phyloP scores from a whole-genome alignment of 1,140 invertebrate species.

The Periplaneta americana region DNA sequence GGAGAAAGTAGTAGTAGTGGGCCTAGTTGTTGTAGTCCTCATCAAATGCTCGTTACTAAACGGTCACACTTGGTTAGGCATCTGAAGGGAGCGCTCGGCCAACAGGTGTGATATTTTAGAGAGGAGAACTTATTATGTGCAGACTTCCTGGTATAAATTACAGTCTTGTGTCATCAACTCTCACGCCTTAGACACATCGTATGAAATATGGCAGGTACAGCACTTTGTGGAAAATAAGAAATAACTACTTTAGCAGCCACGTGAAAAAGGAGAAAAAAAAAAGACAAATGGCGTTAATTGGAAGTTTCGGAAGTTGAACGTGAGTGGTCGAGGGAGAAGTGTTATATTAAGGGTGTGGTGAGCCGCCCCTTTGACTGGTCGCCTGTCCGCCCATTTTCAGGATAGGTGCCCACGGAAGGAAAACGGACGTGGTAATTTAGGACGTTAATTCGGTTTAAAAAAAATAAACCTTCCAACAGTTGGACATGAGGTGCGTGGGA shows the following conservation, averaged over 20 bases:
- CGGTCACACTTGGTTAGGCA: background rate
- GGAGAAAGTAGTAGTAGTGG: too few relatives aligned
- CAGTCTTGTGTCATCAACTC: background rate
- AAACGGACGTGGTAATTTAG: background rate
- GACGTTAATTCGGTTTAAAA: background rate
- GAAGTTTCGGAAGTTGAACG: background rate
- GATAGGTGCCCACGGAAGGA: background rate
- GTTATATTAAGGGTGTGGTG: background rate
- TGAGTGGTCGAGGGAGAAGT: too few relatives aligned
- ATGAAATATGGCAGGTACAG: background rate
- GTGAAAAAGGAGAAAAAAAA: background rate
- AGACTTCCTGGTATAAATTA: background rate
- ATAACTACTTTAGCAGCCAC: background rate
- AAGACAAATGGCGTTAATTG: background rate
- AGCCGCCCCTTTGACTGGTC: background rate
- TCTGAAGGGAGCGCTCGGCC: background rate
- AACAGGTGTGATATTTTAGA: background rate
- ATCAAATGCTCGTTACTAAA: background rate
- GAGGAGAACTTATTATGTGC: background rate
- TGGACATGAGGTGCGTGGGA: background rate
- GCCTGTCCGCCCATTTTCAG: background rate
- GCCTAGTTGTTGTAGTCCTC: too few relatives aligned
- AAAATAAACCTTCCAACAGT: background rate
- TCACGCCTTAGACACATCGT: background rate
- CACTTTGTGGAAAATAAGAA: background rate